These are phyloP conservation scores for Stigmatopora nigra DNA, from an alignment of 2,113 vertebrate species.

Conservation along the genomic window DNA sequence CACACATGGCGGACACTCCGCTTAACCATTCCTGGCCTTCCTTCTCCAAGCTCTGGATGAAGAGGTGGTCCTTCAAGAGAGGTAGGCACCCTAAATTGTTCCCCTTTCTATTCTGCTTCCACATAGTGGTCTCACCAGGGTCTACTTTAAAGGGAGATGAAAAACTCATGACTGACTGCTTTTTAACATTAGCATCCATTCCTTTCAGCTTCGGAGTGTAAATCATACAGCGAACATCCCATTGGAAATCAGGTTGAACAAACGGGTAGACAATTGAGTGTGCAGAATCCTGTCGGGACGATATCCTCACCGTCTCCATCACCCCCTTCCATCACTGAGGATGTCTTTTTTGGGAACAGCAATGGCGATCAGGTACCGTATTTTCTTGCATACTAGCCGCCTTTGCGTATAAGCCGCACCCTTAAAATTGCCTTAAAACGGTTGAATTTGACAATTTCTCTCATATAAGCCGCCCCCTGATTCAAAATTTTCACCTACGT, in stretches of 20 bases:
- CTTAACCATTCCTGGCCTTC: slow-evolving; percentile 96
- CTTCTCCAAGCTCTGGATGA: slow-evolving; percentile 93
- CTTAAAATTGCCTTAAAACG: no score
- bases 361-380: slow-evolving; percentile 69
- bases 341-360: slow-evolving; percentile 61
- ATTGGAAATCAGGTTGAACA: neutral
- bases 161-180: neutral
- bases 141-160: neutral
- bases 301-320: slow-evolving; percentile 60
- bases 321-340: slow-evolving; percentile 64
- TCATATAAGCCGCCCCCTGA: no score
- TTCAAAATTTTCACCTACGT: no score
- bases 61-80: slow-evolving; percentile 92
- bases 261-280: slow-evolving; percentile 3
- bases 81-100: slow-evolving; percentile 61
- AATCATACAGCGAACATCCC: slow-evolving; percentile 60
- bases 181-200: neutral
- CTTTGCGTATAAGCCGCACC: no score
- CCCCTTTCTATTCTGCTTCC: neutral
- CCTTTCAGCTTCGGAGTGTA: slow-evolving; percentile 76
- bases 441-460: no score
- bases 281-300: slow-evolving; percentile 17
- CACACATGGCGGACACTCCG: slow-evolving; percentile 79
- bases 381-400: neutral
- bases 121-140: neutral